Evolutionary conservation across 1,140 invertebrate species (phyloP).

Genomic region (Drosophila nannoptera): DNA sequence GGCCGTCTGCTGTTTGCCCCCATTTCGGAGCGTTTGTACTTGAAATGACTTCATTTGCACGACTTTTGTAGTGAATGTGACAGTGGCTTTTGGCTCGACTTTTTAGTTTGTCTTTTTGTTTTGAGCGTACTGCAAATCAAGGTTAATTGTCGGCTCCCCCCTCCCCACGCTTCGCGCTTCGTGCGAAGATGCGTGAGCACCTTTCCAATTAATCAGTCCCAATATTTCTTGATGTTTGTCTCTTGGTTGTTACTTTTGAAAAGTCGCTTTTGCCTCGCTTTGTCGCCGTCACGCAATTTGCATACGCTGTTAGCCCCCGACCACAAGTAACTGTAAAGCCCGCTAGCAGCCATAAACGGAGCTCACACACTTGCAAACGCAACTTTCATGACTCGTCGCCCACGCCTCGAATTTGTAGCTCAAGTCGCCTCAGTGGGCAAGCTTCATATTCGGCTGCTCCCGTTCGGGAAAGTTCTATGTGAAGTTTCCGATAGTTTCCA

Average conservation of each 20-base stretch:
- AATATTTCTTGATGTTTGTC: slow-evolving; percentile 18
- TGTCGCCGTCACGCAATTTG: slow-evolving; percentile 65
- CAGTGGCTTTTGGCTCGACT: slow-evolving; percentile 4
- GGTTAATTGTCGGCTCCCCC: slow-evolving; percentile 48
- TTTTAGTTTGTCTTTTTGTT: slow-evolving; percentile 26
- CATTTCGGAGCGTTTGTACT: slow-evolving; percentile 54
- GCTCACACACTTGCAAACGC: slow-evolving; percentile 4
- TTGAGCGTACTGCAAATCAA: slow-evolving; percentile 53
- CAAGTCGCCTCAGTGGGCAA: neutral
- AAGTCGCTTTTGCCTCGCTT: slow-evolving; percentile 3
- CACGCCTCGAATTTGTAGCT: slow-evolving; percentile 16
- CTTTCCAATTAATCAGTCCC: slow-evolving; percentile 69
- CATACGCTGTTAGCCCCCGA: slow-evolving; percentile 38
- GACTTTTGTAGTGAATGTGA: slow-evolving; percentile 30
- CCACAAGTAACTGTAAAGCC: slow-evolving; percentile 36
- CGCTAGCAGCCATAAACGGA: slow-evolving; percentile 29
- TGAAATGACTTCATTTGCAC: slow-evolving; percentile 73
- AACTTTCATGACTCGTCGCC: slow-evolving; percentile 28
- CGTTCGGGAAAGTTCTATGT: slow-evolving; percentile 3
- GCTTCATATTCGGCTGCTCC: neutral
- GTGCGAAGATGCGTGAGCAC: slow-evolving; percentile 32
- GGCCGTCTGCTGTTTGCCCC: slow-evolving; percentile 44
- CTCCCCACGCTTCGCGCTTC: neutral
- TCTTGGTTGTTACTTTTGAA: neutral
- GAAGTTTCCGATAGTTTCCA: neutral